phyloP scores from a whole-genome alignment of 2,888 invertebrate genomes.

The Deilephila elpenor region DNA sequence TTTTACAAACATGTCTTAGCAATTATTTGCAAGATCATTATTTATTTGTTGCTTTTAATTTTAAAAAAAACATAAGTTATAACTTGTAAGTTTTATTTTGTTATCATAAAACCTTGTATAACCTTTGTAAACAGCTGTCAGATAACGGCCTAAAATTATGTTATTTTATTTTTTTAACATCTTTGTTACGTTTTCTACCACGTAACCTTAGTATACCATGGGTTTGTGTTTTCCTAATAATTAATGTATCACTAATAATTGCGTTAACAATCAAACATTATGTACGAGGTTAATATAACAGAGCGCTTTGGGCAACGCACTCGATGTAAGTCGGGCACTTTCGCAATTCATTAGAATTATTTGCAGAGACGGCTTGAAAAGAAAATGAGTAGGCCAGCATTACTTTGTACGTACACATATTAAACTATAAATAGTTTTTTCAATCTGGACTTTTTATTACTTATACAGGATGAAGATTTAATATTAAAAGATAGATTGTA shows the following conservation, averaged over 20 bases:
- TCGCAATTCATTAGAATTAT: slow-evolving; percentile 53
- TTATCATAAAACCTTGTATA: too few species aligned
- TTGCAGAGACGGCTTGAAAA: slow-evolving; percentile 31
- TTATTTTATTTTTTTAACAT: slow-evolving; percentile 11
- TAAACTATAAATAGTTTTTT: not conserved
- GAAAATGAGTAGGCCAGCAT: slow-evolving; percentile 6
- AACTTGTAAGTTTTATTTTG: too few species aligned
- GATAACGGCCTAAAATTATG: not conserved
- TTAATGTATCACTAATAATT: slow-evolving; percentile 60
- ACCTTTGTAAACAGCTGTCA: too few species aligned
- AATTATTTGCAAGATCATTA: too few species aligned
- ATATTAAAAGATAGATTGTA: too few species aligned
- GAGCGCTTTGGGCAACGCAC: slow-evolving; percentile 54
- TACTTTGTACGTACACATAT: not conserved
- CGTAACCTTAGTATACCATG: slow-evolving; percentile 65
- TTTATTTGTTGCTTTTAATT: too few species aligned
- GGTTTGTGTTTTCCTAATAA: slow-evolving; percentile 59
- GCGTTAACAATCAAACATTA: slow-evolving; percentile 73
- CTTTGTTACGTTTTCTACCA: slow-evolving; percentile 54
- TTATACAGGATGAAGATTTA: too few species aligned
- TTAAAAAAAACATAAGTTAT: too few species aligned
- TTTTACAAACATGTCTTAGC: too few species aligned
- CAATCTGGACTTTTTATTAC: too few species aligned
- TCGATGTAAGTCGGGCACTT: slow-evolving; percentile 53
- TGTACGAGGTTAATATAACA: slow-evolving; percentile 62